Base-by-base conservation (phyloP, 2,888 invertebrate species). In the Vanessa cardui region DNA sequence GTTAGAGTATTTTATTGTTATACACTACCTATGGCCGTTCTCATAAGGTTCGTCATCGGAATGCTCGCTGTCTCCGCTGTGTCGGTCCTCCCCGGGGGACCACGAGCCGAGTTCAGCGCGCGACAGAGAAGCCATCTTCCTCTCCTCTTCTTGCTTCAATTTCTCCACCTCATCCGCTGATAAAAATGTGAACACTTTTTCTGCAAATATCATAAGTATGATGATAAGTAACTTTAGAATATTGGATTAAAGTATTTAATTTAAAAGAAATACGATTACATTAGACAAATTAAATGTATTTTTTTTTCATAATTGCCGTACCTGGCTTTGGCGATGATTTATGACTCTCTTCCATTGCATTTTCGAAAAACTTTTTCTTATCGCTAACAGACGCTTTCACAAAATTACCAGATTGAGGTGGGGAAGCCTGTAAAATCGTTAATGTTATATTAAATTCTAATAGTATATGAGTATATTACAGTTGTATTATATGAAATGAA, bases 301-400 rank as follows among this genome's bases (percentile, higher is more conserved):
- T 6, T 26, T 59, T 26, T 26, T 26, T 26, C 12, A 12, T 31
- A 15, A 12, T 31, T 9, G 15, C 1, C 5, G 59, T 79, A 97
- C 97, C 97, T 94, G 96, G 95, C 92, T 97, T 97, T 62, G 96
- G 95, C 78, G 96, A 95, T 73, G 97, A 96, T 89, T 97, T 96
- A 78, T 96, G 95, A 87, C 96, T 96, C 87, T 98, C 97, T 91
- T 98, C 97, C 95, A 99, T 98, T 72, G 98, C 98, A 84, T 96
- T 96, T 93, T 99, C 99, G 88, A 99, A 99, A 92, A 98, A 97
- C 84, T 96, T 97, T 90, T 98, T 98, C 93, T 97, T 97, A 91
- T 98, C 97, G 87, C 97, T 97, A 83, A 99, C 98, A 71, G 96
- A 96, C 86, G 98, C 96, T 94, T 97, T 97, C 83, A 95, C 95